A percentile compares a stretch with the other conserved stretches of the same genome.
Evolutionary conservation across 2,113 vertebrate species (phyloP).

Genomic region (Pteronura brasiliensis): DNA sequence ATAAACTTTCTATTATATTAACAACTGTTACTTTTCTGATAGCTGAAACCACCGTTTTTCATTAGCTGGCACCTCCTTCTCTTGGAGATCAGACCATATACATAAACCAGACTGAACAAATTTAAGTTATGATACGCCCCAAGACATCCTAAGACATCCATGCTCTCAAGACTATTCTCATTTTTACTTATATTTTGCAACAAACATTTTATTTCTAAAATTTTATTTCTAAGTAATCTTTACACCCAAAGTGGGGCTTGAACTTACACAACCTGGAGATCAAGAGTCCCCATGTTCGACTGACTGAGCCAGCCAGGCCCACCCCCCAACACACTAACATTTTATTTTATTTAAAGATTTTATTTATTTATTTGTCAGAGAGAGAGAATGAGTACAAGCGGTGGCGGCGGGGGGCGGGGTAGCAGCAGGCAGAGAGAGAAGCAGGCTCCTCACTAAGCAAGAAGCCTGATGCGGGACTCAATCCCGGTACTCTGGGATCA

Average conservation of each 20-base stretch:
- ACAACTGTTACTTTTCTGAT: not conserved
- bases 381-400: too few relatives aligned
- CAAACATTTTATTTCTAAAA: not conserved
- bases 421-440: too few relatives aligned
- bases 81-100: not conserved
- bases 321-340: not conserved
- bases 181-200: conserved; percentile 23
- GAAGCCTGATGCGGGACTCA: too few relatives aligned
- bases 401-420: too few relatives aligned
- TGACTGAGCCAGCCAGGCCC: not conserved
- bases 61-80: not conserved
- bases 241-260: not conserved
- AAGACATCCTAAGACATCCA: not conserved
- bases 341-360: not conserved
- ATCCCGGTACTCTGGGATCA: too few relatives aligned
- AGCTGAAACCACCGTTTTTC: not conserved
- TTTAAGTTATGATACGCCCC: not conserved
- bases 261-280: not conserved
- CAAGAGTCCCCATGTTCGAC: not conserved
- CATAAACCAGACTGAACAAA: not conserved
- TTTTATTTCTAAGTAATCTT: not conserved
- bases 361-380: too few relatives aligned
- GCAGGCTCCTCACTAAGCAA: too few relatives aligned
- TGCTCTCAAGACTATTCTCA: not conserved
- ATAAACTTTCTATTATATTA: not conserved